phyloP scores from a whole-genome alignment of 92 coral and sea anemone species.

The Palythoa grandis region DNA sequence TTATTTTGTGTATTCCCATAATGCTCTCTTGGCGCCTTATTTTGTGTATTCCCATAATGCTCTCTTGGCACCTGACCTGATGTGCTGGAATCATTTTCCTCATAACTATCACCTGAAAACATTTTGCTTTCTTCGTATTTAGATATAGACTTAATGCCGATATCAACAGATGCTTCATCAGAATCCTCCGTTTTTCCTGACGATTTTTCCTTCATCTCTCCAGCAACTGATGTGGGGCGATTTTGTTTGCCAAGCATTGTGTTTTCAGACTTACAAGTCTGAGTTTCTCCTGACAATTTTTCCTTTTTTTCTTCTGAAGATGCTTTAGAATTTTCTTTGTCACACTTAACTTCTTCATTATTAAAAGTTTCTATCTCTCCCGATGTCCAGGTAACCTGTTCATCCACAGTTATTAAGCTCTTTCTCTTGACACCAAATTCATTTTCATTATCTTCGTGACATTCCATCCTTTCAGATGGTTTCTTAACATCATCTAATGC shows the following conservation, averaged over 20 bases:
- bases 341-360: not conserved
- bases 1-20: too few relatives aligned
- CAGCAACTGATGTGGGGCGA: not conserved
- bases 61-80: not conserved
- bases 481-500: not conserved
- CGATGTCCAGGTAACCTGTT: not conserved
- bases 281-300: not conserved
- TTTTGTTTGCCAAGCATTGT: not conserved
- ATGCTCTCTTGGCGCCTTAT: too few relatives aligned
- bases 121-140: not conserved
- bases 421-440: not conserved
- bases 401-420: not conserved
- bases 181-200: not conserved
- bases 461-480: not conserved
- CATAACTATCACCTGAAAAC: not conserved
- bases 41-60: not conserved
- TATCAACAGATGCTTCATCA: not conserved
- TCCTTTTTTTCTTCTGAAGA: not conserved
- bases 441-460: not conserved
- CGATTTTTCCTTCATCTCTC: not conserved
- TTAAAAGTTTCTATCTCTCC: not conserved
- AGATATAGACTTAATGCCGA: not conserved
- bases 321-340: not conserved
- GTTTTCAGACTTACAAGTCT: not conserved
- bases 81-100: not conserved